phyloP scores from a whole-genome alignment of 2,888 invertebrate genomes.

The Muscina levida region DNA sequence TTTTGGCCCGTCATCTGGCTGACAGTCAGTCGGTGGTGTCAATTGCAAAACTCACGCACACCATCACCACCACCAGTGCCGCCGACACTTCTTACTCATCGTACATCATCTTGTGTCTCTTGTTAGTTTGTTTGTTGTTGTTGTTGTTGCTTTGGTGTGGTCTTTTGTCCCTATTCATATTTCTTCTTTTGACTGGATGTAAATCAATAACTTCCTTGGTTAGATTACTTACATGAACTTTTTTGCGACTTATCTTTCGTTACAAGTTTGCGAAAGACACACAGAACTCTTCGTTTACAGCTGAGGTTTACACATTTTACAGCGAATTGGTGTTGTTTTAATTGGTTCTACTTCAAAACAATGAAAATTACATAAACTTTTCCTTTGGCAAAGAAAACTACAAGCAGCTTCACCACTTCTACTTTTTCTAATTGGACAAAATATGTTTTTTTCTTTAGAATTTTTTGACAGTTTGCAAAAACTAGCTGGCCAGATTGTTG shows the following conservation, averaged over 20 bases:
- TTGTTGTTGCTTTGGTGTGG: slow-evolving; percentile 5
- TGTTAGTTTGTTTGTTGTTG: slow-evolving; percentile 46
- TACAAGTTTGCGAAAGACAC: neutral
- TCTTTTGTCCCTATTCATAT: slow-evolving; percentile 12
- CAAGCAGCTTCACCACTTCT: neutral
- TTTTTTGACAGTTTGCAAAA: slow-evolving; percentile 46
- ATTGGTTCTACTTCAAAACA: slow-evolving; percentile 29
- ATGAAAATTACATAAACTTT: slow-evolving; percentile 63
- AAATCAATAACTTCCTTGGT: slow-evolving; percentile 31
- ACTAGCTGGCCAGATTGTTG: slow-evolving; percentile 27
- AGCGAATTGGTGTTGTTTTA: slow-evolving; percentile 26
- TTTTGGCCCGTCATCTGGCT: neutral
- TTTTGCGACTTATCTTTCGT: slow-evolving; percentile 2
- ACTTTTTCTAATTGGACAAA: neutral
- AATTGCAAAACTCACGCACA: slow-evolving; percentile 45
- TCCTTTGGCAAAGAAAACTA: slow-evolving; percentile 26
- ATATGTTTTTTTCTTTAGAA: slow-evolving; percentile 29
- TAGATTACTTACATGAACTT: slow-evolving; percentile 4
- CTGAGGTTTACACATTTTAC: slow-evolving; percentile 44
- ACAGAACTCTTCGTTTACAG: neutral
- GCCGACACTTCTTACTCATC: slow-evolving; percentile 6
- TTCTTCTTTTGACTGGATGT: neutral
- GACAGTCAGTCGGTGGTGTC: neutral
- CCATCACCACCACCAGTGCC: slow-evolving; percentile 37
- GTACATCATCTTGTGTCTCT: slow-evolving; percentile 24